These are phyloP conservation scores for Nomada hirtipes DNA, from an alignment of 2,888 invertebrate species.

Conservation along the genomic window DNA sequence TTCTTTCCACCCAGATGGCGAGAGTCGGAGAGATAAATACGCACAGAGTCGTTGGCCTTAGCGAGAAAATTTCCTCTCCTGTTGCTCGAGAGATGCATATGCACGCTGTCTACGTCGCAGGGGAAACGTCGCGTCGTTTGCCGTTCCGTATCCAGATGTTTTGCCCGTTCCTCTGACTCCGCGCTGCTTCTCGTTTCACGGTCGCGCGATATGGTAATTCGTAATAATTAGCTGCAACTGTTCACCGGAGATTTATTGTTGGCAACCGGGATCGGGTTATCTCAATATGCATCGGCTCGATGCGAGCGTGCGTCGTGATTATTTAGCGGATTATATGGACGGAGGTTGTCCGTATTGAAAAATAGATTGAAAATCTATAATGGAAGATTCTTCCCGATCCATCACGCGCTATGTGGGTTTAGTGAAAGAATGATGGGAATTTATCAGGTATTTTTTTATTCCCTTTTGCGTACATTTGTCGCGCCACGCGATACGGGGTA, in stretches of 20 bases:
- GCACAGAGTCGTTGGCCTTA: conserved; percentile 69
- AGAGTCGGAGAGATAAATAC: conserved; percentile 67
- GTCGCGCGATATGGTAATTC: conserved; percentile 7
- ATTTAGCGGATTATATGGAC: conserved; percentile 4
- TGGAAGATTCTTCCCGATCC: conserved; percentile 10
- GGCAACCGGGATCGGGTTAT: conserved; percentile 27
- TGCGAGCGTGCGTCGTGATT: conserved; percentile 2
- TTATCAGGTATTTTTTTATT: conserved; percentile 14
- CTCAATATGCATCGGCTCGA: conserved; percentile 23
- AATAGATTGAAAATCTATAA: conserved; percentile 28
- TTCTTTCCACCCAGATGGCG: conserved; percentile 24
- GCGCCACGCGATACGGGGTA: background rate
- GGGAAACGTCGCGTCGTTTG: conserved; percentile 28
- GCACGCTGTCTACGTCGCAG: conserved; percentile 52
- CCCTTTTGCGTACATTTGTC: background rate
- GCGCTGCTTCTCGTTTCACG: background rate
- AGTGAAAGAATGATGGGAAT: conserved; percentile 16
- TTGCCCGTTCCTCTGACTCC: background rate
- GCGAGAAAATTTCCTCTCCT: conserved; percentile 64
- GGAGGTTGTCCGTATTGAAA: conserved; percentile 8
- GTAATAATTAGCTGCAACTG: conserved; percentile 20
- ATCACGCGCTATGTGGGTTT: conserved; percentile 3
- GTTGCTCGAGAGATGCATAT: conserved; percentile 66
- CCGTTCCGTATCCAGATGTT: background rate
- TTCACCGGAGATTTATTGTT: conserved; percentile 21